These are phyloP conservation scores for Eupithecia dodoneata DNA, from an alignment of 2,888 invertebrate genomes.

Conservation along the genomic window DNA sequence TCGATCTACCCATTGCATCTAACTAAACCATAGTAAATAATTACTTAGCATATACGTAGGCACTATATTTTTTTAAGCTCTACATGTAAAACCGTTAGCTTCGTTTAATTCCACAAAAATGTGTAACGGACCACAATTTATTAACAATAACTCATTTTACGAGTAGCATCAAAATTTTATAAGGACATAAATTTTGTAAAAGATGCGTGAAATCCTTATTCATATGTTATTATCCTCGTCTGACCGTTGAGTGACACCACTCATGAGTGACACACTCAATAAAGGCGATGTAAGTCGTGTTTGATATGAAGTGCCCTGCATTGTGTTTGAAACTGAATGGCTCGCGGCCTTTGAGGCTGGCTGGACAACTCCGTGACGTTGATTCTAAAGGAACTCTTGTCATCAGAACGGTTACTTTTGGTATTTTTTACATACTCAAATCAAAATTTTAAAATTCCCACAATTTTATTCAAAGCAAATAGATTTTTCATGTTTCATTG, in stretches of 20 bases:
- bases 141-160: constrained; percentile 38
- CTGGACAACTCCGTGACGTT: constrained; percentile 35
- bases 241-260: constrained; percentile 79
- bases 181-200: constrained; percentile 63
- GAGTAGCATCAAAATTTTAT: constrained; percentile 53
- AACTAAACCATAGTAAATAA: not conserved
- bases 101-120: constrained; percentile 23
- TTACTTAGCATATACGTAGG: not conserved
- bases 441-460: not conserved
- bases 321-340: constrained; percentile 50
- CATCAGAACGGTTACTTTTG: constrained; percentile 36
- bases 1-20: constrained; percentile 29
- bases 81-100: constrained; percentile 28
- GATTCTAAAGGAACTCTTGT: constrained; percentile 50
- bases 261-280: constrained; percentile 66
- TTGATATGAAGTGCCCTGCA: constrained; percentile 64
- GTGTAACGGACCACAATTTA: constrained; percentile 26
- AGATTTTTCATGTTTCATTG: not conserved
- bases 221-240: constrained; percentile 64
- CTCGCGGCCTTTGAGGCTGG: constrained; percentile 27
- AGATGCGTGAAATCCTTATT: constrained; percentile 57
- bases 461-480: not conserved
- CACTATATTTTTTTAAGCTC: not conserved
- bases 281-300: constrained; percentile 62
- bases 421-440: not conserved